Conservation (phyloP, 2,888 invertebrate genomes). For the Oasisia sp. region DNA sequence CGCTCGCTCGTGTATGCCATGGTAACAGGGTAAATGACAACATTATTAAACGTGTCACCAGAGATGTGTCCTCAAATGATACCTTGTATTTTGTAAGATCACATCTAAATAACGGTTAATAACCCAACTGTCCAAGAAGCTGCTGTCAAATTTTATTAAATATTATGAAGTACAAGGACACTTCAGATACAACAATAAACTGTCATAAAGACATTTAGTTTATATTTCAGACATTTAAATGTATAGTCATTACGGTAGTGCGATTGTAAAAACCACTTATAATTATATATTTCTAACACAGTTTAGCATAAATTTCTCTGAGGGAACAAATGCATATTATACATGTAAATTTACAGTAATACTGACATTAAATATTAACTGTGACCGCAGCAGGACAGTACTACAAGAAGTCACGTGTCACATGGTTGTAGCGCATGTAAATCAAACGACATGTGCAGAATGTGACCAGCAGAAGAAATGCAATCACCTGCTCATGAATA, state of each 20-base stretch:
- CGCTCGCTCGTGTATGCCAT: not conserved
- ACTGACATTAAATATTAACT: not conserved
- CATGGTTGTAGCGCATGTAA: not conserved
- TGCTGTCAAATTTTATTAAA: not conserved
- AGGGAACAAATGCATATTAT: too few relatives aligned
- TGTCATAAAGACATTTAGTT: too few relatives aligned
- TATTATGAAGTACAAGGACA: not conserved
- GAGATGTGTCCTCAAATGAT: not conserved
- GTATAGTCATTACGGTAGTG: too few relatives aligned
- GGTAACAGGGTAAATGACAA: not conserved
- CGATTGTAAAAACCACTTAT: too few relatives aligned
- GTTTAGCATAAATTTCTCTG: too few relatives aligned
- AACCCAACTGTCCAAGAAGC: not conserved
- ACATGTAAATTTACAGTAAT: not conserved
- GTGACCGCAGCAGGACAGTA: not conserved
- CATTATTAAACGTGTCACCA: not conserved
- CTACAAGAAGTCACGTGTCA: not conserved
- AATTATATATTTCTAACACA: too few relatives aligned
- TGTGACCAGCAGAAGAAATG: not conserved
- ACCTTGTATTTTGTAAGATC: not conserved
- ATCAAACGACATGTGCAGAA: not conserved
- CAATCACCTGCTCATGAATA: conserved; percentile 13
- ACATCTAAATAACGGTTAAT: not conserved
- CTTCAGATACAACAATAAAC: not conserved
- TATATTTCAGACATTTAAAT: too few relatives aligned